Percentiles rank a stretch among this genome's conserved stretches.
Conservation (phyloP, 2,113 vertebrate genomes). For the Psettodes erumei region DNA sequence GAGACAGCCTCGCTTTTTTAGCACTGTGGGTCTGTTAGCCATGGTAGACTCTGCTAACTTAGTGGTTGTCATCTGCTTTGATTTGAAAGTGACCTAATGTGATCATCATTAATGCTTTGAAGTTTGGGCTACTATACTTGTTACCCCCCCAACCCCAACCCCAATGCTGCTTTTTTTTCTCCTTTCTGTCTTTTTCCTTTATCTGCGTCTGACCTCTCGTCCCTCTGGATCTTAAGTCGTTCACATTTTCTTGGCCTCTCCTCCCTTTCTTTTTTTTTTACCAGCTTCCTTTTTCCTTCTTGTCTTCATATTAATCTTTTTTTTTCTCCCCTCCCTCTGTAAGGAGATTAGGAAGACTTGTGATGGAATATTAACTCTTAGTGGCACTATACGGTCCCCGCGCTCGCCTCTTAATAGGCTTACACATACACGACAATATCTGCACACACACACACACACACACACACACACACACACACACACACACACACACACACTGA, state of each 20-base stretch:
- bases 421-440: constrained; percentile 37
- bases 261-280: constrained; percentile 16
- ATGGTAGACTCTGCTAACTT: constrained; percentile 49
- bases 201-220: constrained; percentile 46
- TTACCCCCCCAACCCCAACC: constrained; percentile 10
- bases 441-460: constrained; percentile 8
- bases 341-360: constrained; percentile 80
- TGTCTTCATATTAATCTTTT: constrained; percentile 49
- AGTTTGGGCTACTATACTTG: constrained; percentile 68
- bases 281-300: background rate
- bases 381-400: constrained; percentile 47
- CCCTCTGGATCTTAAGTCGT: constrained; percentile 39
- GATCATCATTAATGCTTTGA: constrained; percentile 72
- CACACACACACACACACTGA: background rate
- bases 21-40: constrained; percentile 58
- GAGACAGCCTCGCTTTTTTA: constrained; percentile 55
- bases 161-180: background rate
- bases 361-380: constrained; percentile 78
- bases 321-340: constrained; percentile 36
- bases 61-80: constrained; percentile 63
- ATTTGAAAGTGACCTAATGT: constrained; percentile 59
- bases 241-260: constrained; percentile 41
- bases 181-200: constrained; percentile 33
- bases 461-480: background rate
- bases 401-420: constrained; percentile 65